phyloP scores from a whole-genome alignment of 2,888 invertebrate species.

The Notodonta ziczac region DNA sequence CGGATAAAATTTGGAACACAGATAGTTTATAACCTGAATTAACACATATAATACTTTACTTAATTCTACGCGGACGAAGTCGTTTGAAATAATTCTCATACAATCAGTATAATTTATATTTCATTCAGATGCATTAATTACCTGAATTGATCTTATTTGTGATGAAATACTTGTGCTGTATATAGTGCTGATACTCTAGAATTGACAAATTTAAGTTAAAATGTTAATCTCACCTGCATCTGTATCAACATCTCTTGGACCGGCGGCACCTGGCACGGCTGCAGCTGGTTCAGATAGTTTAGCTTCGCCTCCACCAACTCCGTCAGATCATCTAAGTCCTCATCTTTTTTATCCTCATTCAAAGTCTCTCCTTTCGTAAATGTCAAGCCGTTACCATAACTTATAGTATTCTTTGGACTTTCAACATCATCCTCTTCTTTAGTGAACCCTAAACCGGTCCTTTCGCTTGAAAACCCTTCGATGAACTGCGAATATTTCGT shows the following conservation, averaged over 20 bases:
- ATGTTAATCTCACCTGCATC: conserved; percentile 73
- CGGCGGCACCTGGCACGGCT: conserved; percentile 74
- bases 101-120: too few relatives aligned
- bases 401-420: conserved; percentile 66
- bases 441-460: conserved; percentile 78
- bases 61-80: too few relatives aligned
- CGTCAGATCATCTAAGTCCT: conserved; percentile 64
- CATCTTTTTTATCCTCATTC: conserved; percentile 70
- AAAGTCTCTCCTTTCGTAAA: conserved; percentile 83
- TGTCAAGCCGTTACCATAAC: conserved; percentile 72
- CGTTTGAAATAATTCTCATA: too few relatives aligned
- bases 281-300: conserved; percentile 78
- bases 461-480: conserved; percentile 74
- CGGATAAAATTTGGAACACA: too few relatives aligned
- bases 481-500: conserved; percentile 77
- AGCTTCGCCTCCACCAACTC: conserved; percentile 80
- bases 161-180: too few relatives aligned
- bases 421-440: conserved; percentile 53
- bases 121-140: too few relatives aligned
- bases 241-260: conserved; percentile 84
- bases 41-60: too few relatives aligned
- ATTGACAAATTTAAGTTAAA: too few relatives aligned
- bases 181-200: too few relatives aligned
- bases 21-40: too few relatives aligned
- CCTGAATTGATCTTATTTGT: too few relatives aligned